These are phyloP conservation scores for Lasioglossum villosulum DNA, from an alignment of 2,888 invertebrate species.

Conservation along the genomic window DNA sequence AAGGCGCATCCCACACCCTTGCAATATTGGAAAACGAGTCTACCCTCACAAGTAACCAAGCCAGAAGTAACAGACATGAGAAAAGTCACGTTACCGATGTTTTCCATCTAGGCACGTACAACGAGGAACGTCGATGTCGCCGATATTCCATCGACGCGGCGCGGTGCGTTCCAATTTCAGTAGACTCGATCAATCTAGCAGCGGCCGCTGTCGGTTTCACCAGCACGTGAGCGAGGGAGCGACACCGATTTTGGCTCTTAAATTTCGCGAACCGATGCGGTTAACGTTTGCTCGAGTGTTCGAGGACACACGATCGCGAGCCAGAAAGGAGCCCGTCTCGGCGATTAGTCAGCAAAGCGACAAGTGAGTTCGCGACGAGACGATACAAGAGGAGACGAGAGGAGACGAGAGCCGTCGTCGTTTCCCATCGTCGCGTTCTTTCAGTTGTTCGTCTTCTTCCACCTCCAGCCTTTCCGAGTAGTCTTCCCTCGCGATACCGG, in stretches of 20 bases:
- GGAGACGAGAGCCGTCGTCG: constrained; percentile 31
- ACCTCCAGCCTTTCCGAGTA: constrained; percentile 46
- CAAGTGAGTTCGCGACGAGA: constrained; percentile 52
- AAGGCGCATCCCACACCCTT: too few relatives aligned
- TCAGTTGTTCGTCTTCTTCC: constrained; percentile 48
- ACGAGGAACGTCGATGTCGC: not conserved
- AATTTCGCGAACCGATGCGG: constrained; percentile 40
- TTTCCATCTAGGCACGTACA: too few relatives aligned
- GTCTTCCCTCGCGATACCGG: constrained; percentile 25
- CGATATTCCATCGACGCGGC: not conserved
- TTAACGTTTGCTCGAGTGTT: constrained; percentile 8
- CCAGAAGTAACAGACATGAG: too few relatives aligned
- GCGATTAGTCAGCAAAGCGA: constrained; percentile 64
- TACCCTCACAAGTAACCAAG: too few relatives aligned
- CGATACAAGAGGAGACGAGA: not conserved
- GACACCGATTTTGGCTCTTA: constrained; percentile 7
- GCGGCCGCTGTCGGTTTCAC: not conserved
- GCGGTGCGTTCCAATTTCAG: not conserved
- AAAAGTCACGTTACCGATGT: too few relatives aligned
- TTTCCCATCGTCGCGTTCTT: constrained; percentile 54
- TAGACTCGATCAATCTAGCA: not conserved
- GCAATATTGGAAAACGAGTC: too few relatives aligned
- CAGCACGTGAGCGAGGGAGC: not conserved
- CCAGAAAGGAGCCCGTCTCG: constrained; percentile 30
- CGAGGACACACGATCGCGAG: constrained; percentile 40